These are phyloP conservation scores for Dichetophora obliterata DNA, from an alignment of 2,888 invertebrate genomes.

Conservation along the genomic window DNA sequence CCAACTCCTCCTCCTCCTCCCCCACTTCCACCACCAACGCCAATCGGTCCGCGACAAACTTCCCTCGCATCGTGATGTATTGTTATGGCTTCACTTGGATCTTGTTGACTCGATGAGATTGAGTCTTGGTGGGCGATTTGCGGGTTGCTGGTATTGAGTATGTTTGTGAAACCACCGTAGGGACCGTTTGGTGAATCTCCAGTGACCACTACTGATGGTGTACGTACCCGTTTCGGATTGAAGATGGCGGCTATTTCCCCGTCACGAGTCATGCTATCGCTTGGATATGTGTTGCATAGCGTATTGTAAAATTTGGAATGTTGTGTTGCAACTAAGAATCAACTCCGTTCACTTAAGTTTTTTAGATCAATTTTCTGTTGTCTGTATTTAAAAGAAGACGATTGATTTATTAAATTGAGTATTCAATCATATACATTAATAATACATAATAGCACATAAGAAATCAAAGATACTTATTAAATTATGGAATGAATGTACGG, in stretches of 20 bases:
- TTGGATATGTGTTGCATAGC: slow-evolving; percentile 42
- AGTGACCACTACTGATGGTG: slow-evolving; percentile 79
- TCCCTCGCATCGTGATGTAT: slow-evolving; percentile 62
- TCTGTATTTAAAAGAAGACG: neutral
- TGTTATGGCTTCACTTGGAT: slow-evolving; percentile 70
- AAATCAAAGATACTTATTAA: too few relatives aligned
- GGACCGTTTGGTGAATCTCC: slow-evolving; percentile 74
- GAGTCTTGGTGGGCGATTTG: slow-evolving; percentile 72
- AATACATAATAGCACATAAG: too few relatives aligned
- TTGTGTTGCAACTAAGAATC: neutral
- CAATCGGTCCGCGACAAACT: slow-evolving; percentile 40
- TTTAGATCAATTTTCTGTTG: neutral
- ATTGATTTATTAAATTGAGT: too few relatives aligned
- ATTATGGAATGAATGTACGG: too few relatives aligned
- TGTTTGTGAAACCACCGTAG: slow-evolving; percentile 69
- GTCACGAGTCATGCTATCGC: slow-evolving; percentile 76
- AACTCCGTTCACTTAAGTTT: neutral
- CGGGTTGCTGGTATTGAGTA: slow-evolving; percentile 69
- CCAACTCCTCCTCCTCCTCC: slow-evolving; percentile 45
- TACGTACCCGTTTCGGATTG: slow-evolving; percentile 80
- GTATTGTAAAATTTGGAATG: neutral
- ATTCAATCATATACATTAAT: too few relatives aligned
- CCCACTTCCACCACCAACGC: slow-evolving; percentile 47
- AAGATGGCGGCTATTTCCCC: slow-evolving; percentile 86
- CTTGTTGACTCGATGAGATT: slow-evolving; percentile 76